Evolutionary conservation across 2,113 vertebrate species (phyloP).

Genomic region (Rhynchopsitta pachyrhyncha): DNA sequence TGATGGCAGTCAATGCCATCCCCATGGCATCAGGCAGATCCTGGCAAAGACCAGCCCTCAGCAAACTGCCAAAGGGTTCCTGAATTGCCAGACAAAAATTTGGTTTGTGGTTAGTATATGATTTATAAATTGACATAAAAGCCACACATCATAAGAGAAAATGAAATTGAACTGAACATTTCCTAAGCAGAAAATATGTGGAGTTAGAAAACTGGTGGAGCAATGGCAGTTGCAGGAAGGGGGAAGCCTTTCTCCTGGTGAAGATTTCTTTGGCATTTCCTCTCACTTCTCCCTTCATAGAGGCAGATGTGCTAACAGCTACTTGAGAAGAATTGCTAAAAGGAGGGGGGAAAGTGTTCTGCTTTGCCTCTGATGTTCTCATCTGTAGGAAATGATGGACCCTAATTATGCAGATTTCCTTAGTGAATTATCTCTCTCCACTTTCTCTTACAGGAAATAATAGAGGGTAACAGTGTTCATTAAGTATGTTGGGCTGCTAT

Average conservation of each 20-base stretch:
- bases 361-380: conserved; percentile 38
- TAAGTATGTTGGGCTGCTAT: conserved; percentile 28
- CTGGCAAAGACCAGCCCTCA: background rate
- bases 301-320: conserved; percentile 12
- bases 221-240: background rate
- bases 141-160: background rate
- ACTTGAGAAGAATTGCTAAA: conserved; percentile 52
- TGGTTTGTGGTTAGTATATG: background rate
- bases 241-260: background rate
- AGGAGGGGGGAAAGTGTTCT: background rate
- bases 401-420: conserved; percentile 60
- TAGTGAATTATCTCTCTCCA: conserved; percentile 35
- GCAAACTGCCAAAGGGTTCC: background rate
- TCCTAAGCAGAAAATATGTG: background rate
- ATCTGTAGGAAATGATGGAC: conserved; percentile 56
- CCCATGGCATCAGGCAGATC: background rate
- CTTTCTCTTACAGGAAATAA: conserved; percentile 52
- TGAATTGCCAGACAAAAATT: background rate
- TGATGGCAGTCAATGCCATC: background rate
- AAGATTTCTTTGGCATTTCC: background rate
- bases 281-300: background rate
- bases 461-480: conserved; percentile 34
- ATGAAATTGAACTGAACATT: background rate
- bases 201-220: background rate
- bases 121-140: background rate